phyloP scores from a whole-genome alignment of 2,888 invertebrate genomes.

The Plemyria rubiginata region DNA sequence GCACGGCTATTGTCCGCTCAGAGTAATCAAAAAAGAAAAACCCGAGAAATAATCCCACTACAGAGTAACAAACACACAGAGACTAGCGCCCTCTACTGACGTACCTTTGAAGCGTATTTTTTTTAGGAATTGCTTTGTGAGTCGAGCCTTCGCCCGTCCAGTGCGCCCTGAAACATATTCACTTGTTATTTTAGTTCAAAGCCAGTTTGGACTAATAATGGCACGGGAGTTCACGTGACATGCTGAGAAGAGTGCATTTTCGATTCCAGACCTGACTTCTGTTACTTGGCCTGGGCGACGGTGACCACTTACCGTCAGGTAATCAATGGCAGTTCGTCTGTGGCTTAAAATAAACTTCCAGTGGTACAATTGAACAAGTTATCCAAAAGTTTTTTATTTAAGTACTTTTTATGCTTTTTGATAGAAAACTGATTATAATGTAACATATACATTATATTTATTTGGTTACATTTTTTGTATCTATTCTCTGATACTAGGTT shows the following conservation, averaged over 20 bases:
- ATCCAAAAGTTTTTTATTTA: too few species aligned
- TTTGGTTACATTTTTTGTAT: too few species aligned
- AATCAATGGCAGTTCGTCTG: too few species aligned
- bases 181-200: constrained; percentile 16
- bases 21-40: constrained; percentile 29
- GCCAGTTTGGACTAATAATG: not conserved
- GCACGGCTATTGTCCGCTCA: constrained; percentile 11
- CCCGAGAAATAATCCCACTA: constrained; percentile 25
- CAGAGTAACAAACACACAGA: constrained; percentile 37
- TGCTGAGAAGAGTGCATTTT: not conserved
- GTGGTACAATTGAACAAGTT: too few species aligned
- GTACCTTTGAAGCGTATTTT: constrained; percentile 79
- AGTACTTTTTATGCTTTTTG: too few species aligned
- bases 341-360: too few species aligned
- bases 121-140: constrained; percentile 74
- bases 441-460: too few species aligned
- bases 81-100: constrained; percentile 68
- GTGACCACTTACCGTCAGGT: too few species aligned
- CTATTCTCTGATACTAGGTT: too few species aligned
- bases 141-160: constrained; percentile 67
- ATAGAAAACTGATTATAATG: too few species aligned
- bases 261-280: not conserved
- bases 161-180: constrained; percentile 67
- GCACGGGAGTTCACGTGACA: not conserved
- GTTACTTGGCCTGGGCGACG: not conserved